Conservation (phyloP, 1,140 invertebrate species). For the Philopotamus ludificatus region DNA sequence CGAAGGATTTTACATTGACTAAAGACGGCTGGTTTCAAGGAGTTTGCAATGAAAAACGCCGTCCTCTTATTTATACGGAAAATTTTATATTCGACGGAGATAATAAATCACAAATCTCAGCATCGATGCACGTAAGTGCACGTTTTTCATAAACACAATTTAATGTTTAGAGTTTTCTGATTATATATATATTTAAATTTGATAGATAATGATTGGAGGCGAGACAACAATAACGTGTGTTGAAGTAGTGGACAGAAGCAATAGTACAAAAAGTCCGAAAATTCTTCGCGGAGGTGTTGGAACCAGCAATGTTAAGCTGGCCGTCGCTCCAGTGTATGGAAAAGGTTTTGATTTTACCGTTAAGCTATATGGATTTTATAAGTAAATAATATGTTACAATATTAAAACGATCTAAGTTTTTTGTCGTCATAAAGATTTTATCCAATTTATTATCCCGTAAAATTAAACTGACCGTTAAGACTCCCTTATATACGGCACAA, state of each 20-base stretch:
- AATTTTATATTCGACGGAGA: slow-evolving; percentile 38
- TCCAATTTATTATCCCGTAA: too few relatives aligned
- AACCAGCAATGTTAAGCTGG: slow-evolving; percentile 18
- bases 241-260: slow-evolving; percentile 23
- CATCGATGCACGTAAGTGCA: slow-evolving; percentile 27
- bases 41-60: slow-evolving; percentile 9
- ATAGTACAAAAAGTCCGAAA: slow-evolving; percentile 11
- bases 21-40: slow-evolving; percentile 14
- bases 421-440: too few relatives aligned
- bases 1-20: not conserved
- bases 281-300: slow-evolving; percentile 29
- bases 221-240: slow-evolving; percentile 28
- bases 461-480: too few relatives aligned
- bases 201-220: slow-evolving; percentile 23
- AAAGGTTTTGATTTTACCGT: slow-evolving; percentile 37
- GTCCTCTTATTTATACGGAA: slow-evolving; percentile 34
- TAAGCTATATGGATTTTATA: slow-evolving; percentile 28
- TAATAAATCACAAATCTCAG: slow-evolving; percentile 33
- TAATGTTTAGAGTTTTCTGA: too few relatives aligned
- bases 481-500: too few relatives aligned
- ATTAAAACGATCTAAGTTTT: too few relatives aligned
- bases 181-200: too few relatives aligned
- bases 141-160: too few relatives aligned
- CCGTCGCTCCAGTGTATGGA: slow-evolving; percentile 25
- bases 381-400: too few relatives aligned